phyloP scores from a whole-genome alignment of 2,797 vertebrate species.

The Bovichtus diacanthus region DNA sequence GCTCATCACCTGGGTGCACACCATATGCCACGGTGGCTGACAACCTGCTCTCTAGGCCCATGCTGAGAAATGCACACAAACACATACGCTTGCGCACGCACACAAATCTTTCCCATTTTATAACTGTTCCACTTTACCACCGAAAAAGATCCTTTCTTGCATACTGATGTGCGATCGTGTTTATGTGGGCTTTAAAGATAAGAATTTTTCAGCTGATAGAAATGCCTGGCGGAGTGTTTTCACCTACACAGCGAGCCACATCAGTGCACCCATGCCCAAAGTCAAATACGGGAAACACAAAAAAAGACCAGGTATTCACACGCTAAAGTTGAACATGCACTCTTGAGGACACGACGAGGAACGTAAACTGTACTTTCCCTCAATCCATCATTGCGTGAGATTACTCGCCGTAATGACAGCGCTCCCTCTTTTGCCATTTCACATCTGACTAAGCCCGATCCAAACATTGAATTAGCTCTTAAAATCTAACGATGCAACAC shows the following conservation, averaged over 20 bases:
- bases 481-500: conserved; percentile 68
- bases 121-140: conserved; percentile 53
- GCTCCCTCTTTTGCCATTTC: conserved; percentile 63
- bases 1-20: conserved; percentile 82
- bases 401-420: conserved; percentile 43
- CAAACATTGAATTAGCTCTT: conserved; percentile 53
- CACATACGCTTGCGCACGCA: conserved; percentile 43
- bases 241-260: conserved; percentile 57
- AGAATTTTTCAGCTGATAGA: conserved; percentile 67
- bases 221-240: conserved; percentile 63
- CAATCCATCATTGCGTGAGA: conserved; percentile 71
- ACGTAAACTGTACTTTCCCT: conserved; percentile 51
- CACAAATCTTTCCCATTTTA: conserved; percentile 48
- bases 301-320: conserved; percentile 44
- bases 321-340: conserved; percentile 16
- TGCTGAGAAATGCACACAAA: conserved; percentile 62
- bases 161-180: conserved; percentile 70
- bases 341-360: conserved; percentile 27
- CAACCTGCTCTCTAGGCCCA: conserved; percentile 76
- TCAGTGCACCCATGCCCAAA: conserved; percentile 46
- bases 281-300: conserved; percentile 52
- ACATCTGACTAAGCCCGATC: conserved; percentile 64
- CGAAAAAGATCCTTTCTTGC: conserved; percentile 50
- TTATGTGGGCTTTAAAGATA: conserved; percentile 61
- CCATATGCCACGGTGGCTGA: conserved; percentile 83